Base-by-base conservation (phyloP, 1,140 invertebrate genomes). In the Whitmania pigra region DNA sequence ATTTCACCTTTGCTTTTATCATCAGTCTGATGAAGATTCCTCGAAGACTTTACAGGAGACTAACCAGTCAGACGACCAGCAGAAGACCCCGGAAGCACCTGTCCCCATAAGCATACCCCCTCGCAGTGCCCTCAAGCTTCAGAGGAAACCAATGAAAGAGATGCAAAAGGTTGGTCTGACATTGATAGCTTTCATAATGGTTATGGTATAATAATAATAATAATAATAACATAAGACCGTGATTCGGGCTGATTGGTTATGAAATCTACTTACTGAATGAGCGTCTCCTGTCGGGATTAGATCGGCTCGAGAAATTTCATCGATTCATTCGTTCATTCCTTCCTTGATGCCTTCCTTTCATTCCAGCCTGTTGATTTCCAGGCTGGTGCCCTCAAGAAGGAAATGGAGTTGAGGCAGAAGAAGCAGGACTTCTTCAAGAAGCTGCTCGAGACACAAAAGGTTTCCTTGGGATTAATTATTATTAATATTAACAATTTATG, bases 341-440 rank as follows among this genome's bases (percentile, higher is more conserved):
- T 63, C 22, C 60, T 63, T 27, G 29, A 31, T 20, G 13, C 9
- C 60, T 18, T 31, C 4, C 22, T 31, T 63, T 25, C 29, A 25
- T 63, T 63, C 60, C 22, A 31, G 29, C 22, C 60, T 31, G 29
- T 63, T 27, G 29, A 63, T 63, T 63, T 63, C 22, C 29, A 63
- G 60, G 29, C 22, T 20, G 11, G 22, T 63, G 22, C 40, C 20
- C 29, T 68, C 18, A 36, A 7, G 67, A 27, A 68, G 67, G 29
- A 68, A 29, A 36, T 68, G n/a, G 67, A 68, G 31, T 11, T 68
- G 18, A 29, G 40, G 31, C 29, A 68, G 67, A 68, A 68, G 31
- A 27, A 4, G 67, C 67, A 68, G 67, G 67, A 68, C 11, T 40
- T 68, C n/a, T 40, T 68, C n/a, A n/a, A 27, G 31, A 68, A 68